Evolutionary conservation across 2,888 invertebrate species (phyloP).

Genomic region (Diadromus collaris): DNA sequence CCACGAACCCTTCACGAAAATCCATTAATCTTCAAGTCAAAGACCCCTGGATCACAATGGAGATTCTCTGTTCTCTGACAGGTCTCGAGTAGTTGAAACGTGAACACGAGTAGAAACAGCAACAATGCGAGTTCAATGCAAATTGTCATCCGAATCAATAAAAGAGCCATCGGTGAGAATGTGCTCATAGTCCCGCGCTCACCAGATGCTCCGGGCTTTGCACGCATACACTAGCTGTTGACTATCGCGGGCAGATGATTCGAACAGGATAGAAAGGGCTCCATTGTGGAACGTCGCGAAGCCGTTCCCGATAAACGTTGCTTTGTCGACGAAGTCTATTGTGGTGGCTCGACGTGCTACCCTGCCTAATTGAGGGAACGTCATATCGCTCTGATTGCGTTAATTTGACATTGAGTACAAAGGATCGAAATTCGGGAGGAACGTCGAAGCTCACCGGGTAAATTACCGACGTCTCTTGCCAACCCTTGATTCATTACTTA

Average conservation of each 20-base stretch:
- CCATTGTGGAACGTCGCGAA: constrained; percentile 42
- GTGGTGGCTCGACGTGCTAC: constrained; percentile 22
- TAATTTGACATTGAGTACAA: constrained; percentile 36
- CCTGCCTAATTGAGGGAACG: constrained; percentile 37
- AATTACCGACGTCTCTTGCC: not conserved
- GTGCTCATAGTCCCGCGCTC: constrained; percentile 20
- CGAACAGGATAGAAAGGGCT: constrained; percentile 45
- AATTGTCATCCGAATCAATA: constrained; percentile 55
- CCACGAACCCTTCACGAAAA: not conserved
- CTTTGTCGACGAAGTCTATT: constrained; percentile 44
- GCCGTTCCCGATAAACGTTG: constrained; percentile 48
- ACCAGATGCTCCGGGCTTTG: not conserved
- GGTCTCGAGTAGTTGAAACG: constrained; percentile 17
- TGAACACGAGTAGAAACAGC: constrained; percentile 2
- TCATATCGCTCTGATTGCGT: constrained; percentile 36
- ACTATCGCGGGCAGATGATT: constrained; percentile 47
- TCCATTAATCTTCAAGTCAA: not conserved
- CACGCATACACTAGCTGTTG: constrained; percentile 15
- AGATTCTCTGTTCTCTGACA: constrained; percentile 3
- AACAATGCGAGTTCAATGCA: constrained; percentile 45
- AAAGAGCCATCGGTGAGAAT: constrained; percentile 46
- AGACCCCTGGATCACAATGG: not conserved
- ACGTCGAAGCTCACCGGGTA: not conserved
- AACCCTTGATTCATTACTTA: not conserved
- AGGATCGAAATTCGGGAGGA: constrained; percentile 21